Evolutionary conservation across 2,888 invertebrate genomes (phyloP).

Genomic region (Zhuqinia jingwanae): DNA sequence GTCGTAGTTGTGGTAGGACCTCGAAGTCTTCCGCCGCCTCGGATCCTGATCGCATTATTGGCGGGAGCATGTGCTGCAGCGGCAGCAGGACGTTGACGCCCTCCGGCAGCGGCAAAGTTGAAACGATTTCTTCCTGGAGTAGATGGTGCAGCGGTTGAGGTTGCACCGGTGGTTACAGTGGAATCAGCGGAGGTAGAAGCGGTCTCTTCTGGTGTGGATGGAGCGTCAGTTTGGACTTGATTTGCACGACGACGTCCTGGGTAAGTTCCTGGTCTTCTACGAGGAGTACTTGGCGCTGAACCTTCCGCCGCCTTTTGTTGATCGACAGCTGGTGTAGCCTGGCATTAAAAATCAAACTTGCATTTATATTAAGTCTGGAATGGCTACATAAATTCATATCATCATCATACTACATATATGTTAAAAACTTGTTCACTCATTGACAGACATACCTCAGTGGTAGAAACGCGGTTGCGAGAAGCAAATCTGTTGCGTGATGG

Average conservation of each 20-base stretch:
- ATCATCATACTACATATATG: neutral
- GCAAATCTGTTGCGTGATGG: constrained; percentile 69
- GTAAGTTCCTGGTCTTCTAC: constrained; percentile 61
- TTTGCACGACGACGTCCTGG: constrained; percentile 67
- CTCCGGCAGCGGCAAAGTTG: constrained; percentile 56
- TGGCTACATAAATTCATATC: neutral
- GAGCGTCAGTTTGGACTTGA: constrained; percentile 44
- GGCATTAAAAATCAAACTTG: neutral
- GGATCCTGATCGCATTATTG: constrained; percentile 62
- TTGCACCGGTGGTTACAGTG: neutral
- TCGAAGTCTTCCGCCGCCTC: constrained; percentile 69
- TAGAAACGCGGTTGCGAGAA: constrained; percentile 60
- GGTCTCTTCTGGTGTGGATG: constrained; percentile 48
- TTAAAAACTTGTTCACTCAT: neutral
- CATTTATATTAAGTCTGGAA: neutral
- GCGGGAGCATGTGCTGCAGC: constrained; percentile 21
- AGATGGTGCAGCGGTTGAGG: constrained; percentile 18
- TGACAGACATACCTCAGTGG: constrained; percentile 60
- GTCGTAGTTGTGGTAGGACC: constrained; percentile 67
- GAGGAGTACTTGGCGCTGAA: constrained; percentile 12
- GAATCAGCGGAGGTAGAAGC: constrained; percentile 35
- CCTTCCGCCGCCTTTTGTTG: constrained; percentile 35
- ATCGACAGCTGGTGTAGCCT: constrained; percentile 41
- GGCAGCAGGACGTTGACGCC: constrained; percentile 59
- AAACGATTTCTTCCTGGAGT: constrained; percentile 63